Evolutionary conservation across 2,888 invertebrate genomes (phyloP), one percentile per base, ranked within the genome.

Genomic region (Cephus spinipes): DNA sequence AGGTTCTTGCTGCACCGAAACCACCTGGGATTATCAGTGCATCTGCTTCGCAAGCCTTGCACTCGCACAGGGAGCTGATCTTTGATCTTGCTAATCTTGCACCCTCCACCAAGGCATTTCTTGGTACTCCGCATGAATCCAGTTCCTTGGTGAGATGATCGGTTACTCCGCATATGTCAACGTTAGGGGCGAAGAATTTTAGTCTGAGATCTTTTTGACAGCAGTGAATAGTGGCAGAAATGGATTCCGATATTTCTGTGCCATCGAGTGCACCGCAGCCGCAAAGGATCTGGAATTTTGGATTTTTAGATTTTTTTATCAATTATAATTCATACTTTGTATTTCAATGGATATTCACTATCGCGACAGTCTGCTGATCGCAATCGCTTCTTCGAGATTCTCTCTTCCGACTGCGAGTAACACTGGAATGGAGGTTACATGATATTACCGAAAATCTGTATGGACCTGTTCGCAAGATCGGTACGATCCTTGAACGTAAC

Each of bases 21-120:
- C 94, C 94, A 75, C 94, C 94, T 33, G 94, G 94, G 81, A 94
- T 92, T n/a, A 94, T 86, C 12, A 94, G 90, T 15, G 92, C 94
- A 87, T 91, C 92, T 81, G 91, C 92, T n/a, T 83, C 85, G 32
- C 85, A 84, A 4, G 90, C 85, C 33, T 89, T 87, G 34, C 93
- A 90, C n/a, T 92, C 88, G 75, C 89, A 87, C 15, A 94, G 84
- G 83, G 90, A 85, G 81, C 87, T 80, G 86, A 92, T 83, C 82
- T 89, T 82, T 0, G 92, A 92, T 77, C 94, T 89, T 11, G 93
- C 92, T 78, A 94, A 91, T 75, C 94, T 88, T 1, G 93, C 94
- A 30, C 93, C 92, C 83, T 94, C 94, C n/a, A 91, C 89, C 31
- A 94, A 82, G 1, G 93, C 93, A 86, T 93, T 93, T 81, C 93